Conservation (phyloP, 1,140 invertebrate species). For the Ips nitidus region DNA sequence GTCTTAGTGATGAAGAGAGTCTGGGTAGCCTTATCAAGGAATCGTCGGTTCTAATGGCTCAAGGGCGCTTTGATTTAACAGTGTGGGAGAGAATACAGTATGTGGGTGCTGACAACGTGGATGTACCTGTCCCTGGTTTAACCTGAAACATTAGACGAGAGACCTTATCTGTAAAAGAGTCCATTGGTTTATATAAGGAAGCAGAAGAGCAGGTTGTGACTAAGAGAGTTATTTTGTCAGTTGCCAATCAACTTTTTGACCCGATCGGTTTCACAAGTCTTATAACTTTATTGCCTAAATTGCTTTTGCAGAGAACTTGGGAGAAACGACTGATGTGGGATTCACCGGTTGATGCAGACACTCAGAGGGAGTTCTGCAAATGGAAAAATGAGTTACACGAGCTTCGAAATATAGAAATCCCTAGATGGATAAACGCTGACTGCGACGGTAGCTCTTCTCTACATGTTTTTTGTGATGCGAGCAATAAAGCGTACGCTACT, state of each 20-base stretch:
- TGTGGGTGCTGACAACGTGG: neutral
- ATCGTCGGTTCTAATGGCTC: slow-evolving; percentile 15
- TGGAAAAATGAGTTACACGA: slow-evolving; percentile 31
- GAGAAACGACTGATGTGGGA: slow-evolving; percentile 27
- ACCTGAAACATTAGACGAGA: slow-evolving; percentile 16
- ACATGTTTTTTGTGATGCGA: slow-evolving; percentile 46
- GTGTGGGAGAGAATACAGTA: slow-evolving; percentile 23
- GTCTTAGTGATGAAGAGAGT: slow-evolving; percentile 5
- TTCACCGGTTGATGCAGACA: slow-evolving; percentile 15
- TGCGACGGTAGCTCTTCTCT: slow-evolving; percentile 22
- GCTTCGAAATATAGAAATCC: slow-evolving; percentile 13
- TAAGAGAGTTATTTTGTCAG: slow-evolving; percentile 16
- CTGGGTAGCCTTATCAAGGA: slow-evolving; percentile 23
- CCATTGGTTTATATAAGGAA: no score
- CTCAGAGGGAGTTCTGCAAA: slow-evolving; percentile 9
- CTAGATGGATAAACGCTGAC: slow-evolving; percentile 12
- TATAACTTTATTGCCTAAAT: slow-evolving; percentile 4
- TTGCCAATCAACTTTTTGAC: slow-evolving; percentile 19
- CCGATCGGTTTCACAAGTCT: slow-evolving; percentile 6
- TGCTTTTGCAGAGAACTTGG: slow-evolving; percentile 19
- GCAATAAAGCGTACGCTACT: slow-evolving; percentile 41
- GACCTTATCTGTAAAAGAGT: neutral
- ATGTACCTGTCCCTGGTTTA: slow-evolving; percentile 19
- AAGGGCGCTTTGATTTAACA: slow-evolving; percentile 31
- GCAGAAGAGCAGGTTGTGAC: neutral